Percentiles rank a stretch among this genome's conserved stretches.
These are phyloP conservation scores for Halisarca cf. caerulea DNA, from an alignment of 37 sponge, comb jelly and placozoan species.

Conservation along the genomic window DNA sequence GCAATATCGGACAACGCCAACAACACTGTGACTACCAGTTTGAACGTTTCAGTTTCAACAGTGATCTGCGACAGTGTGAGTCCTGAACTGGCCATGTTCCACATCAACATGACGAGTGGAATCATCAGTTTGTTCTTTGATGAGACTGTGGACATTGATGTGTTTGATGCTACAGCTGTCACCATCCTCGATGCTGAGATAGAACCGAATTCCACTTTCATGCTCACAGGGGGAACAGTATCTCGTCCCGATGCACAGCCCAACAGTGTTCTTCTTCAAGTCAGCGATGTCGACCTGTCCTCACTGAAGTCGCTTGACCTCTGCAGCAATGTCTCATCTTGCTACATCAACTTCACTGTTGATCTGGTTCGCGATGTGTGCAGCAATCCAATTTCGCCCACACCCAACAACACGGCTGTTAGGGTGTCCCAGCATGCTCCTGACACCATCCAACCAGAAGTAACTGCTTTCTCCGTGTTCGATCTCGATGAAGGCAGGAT, in stretches of 20 bases:
- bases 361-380: slow-evolving; percentile 51
- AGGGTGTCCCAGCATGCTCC: slow-evolving; percentile 39
- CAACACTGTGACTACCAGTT: neutral
- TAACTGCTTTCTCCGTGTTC: slow-evolving; percentile 48
- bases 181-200: slow-evolving; percentile 47
- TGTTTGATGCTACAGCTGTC: slow-evolving; percentile 44
- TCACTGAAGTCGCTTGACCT: slow-evolving; percentile 64
- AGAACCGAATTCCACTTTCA: slow-evolving; percentile 8
- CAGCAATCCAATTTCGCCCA: slow-evolving; percentile 32
- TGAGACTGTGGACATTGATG: slow-evolving; percentile 58
- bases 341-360: slow-evolving; percentile 39
- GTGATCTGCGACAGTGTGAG: slow-evolving; percentile 46
- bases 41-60: slow-evolving; percentile 4
- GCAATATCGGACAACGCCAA: neutral
- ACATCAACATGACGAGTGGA: slow-evolving; percentile 72
- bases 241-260: slow-evolving; percentile 41
- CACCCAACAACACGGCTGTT: slow-evolving; percentile 25
- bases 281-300: slow-evolving; percentile 62
- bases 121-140: slow-evolving; percentile 61
- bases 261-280: slow-evolving; percentile 46
- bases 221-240: slow-evolving; percentile 63
- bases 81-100: slow-evolving; percentile 65
- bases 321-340: slow-evolving; percentile 45
- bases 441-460: slow-evolving; percentile 50
- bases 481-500: slow-evolving; percentile 63